Base-by-base conservation (phyloP, 1,140 invertebrate species). In the Bathynomus jamesi region DNA sequence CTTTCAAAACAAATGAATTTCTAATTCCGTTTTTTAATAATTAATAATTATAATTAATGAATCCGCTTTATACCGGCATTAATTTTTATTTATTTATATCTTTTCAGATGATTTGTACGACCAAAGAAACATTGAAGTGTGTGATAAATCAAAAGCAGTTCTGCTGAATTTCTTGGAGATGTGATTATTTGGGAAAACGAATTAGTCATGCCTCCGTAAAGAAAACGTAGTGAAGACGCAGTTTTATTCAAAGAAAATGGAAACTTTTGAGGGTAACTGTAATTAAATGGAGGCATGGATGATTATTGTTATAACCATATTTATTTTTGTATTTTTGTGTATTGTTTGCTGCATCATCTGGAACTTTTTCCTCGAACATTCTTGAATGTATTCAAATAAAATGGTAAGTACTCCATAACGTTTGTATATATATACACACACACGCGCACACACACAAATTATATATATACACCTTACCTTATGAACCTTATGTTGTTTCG, bases 341-440 rank as follows among this genome's bases (percentile, higher is more conserved):
- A 76, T 76, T 32, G 74, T 76, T 53, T 72, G 74, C n/a, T 73
- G 70, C 53, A 76, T 76, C 74, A 76, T 76, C 46, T 76, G 74
- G 74, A 67, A 72, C 71, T 76, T 76, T 68, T 76, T 76, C 29
- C 71, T 76, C 70, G 74, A 76, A 21, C 53, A 65, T 63, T n/a
- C 32, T 1, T 70, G 30, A 70, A 40, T 7, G 32, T 7, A 17
- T 17, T 40, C 17, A 8, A 40, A 8, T 7, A 40, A 40, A 8
- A 40, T 40, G 32, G 32, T 40, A 40, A 40, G 32, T 40, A 40
- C 7, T 40, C 17, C 7, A 40, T 40, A 40, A 8, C 7, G 32
- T 40, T 40, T 40, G 7, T 40, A 40, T 40, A 40, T 40, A 40
- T 40, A 40, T 40, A 40, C 17, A 40, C 17, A 40, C 17, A 40